Evolutionary conservation across 2,888 invertebrate genomes (phyloP).

Genomic region (Hecatera dysodea): DNA sequence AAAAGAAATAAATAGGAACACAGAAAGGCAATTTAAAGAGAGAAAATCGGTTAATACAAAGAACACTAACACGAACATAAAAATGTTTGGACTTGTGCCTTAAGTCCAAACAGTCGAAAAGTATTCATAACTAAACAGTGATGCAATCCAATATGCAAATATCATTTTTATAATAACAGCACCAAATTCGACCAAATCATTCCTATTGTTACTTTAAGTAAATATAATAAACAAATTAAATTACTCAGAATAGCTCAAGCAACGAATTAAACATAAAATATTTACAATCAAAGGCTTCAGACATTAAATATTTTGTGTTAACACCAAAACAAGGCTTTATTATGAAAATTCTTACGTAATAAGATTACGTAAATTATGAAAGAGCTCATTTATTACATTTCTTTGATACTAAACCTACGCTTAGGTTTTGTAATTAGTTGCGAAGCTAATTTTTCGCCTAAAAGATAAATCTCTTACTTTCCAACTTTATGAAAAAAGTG

Average conservation of each 20-base stretch:
- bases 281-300: conserved; percentile 15
- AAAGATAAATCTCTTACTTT: not conserved
- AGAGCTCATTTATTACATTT: conserved; percentile 36
- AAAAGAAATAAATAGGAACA: too few relatives aligned
- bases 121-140: not conserved
- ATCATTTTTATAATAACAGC: not conserved
- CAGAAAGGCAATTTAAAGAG: not conserved
- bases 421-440: conserved; percentile 10
- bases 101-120: not conserved
- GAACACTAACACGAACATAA: too few relatives aligned
- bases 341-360: conserved; percentile 41
- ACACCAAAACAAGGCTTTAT: conserved; percentile 35
- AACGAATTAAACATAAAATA: conserved; percentile 27
- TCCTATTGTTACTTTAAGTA: conserved; percentile 18
- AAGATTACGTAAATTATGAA: conserved; percentile 21
- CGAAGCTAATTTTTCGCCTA: not conserved
- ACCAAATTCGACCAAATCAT: not conserved
- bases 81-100: too few relatives aligned
- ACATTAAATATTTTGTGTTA: conserved; percentile 36
- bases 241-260: not conserved
- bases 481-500: too few relatives aligned
- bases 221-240: conserved; percentile 15
- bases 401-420: conserved; percentile 18
- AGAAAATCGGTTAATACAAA: not conserved
- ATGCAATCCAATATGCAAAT: not conserved